These are phyloP conservation scores for Ernsta delagoae DNA, from an alignment of 2,888 invertebrate species.

Conservation along the genomic window DNA sequence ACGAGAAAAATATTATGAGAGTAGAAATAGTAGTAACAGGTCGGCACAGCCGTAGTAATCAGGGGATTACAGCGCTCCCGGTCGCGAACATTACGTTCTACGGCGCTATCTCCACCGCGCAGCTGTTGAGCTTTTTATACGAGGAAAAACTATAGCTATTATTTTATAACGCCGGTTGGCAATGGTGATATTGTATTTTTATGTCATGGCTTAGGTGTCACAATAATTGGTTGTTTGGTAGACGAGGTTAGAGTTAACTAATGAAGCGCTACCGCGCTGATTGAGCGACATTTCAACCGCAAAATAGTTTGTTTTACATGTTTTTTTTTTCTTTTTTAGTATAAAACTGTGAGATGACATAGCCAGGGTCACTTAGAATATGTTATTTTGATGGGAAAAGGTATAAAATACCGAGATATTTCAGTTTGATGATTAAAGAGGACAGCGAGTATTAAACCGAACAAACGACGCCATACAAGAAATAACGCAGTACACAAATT, in stretches of 20 bases:
- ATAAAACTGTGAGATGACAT: no score
- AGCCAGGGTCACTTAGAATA: no score
- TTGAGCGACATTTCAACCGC: no score
- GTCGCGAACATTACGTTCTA: conserved; percentile 20
- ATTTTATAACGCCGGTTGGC: neutral
- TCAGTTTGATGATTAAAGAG: neutral
- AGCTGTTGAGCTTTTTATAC: conserved; percentile 14
- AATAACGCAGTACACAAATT: conserved; percentile 21
- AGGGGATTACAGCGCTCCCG: conserved; percentile 8
- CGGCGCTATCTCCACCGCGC: conserved; percentile 27
- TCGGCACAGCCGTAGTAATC: conserved; percentile 27
- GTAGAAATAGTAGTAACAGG: conserved; percentile 15
- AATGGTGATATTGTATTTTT: neutral
- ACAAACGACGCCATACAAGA: conserved; percentile 1
- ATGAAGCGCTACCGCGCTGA: no score
- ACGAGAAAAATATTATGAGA: conserved; percentile 1
- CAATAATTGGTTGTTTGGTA: no score
- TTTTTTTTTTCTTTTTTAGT: no score
- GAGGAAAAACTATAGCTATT: neutral
- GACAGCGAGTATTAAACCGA: neutral
- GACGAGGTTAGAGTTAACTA: no score
- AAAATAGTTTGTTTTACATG: no score
- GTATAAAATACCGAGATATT: no score
- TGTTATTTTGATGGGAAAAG: no score
- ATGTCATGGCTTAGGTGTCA: no score